Conservation (phyloP, 2,797 vertebrate genomes). For the Molossus molossus region DNA sequence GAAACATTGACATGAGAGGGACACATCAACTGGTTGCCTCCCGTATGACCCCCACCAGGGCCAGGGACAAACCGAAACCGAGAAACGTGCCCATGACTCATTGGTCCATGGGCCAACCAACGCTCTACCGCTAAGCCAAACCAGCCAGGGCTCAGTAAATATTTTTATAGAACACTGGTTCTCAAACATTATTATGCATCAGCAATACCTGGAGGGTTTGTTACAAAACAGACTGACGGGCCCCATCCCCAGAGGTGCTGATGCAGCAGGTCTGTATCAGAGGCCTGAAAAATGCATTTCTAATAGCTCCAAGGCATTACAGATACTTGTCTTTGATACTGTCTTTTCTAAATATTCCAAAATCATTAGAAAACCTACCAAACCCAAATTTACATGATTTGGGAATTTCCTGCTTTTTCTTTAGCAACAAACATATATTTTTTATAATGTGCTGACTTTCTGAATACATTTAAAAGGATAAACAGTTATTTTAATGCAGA, state of each 20-base stretch:
- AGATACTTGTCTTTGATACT: neutral
- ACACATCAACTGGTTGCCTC: no score
- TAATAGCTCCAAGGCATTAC: neutral
- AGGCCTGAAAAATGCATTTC: neutral
- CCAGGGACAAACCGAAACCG: no score
- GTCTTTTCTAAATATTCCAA: slow-evolving; percentile 29
- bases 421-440: slow-evolving; percentile 48
- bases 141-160: neutral
- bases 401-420: slow-evolving; percentile 42
- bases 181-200: neutral
- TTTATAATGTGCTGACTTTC: neutral
- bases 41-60: no score
- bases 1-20: no score
- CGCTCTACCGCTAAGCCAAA: no score
- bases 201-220: neutral
- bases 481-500: neutral
- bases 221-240: neutral
- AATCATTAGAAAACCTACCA: neutral
- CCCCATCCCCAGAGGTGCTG: neutral
- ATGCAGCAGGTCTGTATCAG: neutral
- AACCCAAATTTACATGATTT: slow-evolving; percentile 56
- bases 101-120: no score
- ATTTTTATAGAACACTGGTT: slow-evolving; percentile 41
- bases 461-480: neutral
- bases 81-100: no score